These are phyloP conservation scores for Aythya baeri DNA, from an alignment of 2,113 vertebrate genomes.

Conservation along the genomic window DNA sequence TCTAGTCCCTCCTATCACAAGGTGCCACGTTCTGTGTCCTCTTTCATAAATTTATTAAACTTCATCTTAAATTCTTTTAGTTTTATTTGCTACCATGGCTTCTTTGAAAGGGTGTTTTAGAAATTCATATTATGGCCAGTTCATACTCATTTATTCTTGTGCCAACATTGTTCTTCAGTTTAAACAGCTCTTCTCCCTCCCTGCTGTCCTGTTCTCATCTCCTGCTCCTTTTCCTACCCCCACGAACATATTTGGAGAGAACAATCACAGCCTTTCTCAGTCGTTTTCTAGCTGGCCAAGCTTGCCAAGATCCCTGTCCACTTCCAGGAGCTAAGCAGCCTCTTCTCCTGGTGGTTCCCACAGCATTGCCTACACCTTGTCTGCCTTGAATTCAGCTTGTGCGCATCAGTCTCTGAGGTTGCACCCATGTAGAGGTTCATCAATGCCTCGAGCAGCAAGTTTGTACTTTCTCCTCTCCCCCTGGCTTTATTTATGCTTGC, in stretches of 20 bases:
- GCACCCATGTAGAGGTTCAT: not conserved
- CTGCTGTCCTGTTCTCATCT: conserved; percentile 52
- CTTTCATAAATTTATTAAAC: conserved; percentile 39
- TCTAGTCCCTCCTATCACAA: conserved; percentile 58
- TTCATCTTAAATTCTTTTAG: conserved; percentile 31
- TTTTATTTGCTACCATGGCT: conserved; percentile 26
- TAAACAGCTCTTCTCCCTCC: conserved; percentile 55
- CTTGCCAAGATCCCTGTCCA: not conserved
- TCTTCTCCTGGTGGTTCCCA: not conserved
- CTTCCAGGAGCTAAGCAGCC: not conserved
- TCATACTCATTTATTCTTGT: conserved; percentile 60
- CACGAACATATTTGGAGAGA: conserved; percentile 5
- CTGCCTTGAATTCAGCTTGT: not conserved
- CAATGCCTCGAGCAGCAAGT: not conserved
- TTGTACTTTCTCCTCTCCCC: not conserved
- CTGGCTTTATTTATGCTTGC: not conserved
- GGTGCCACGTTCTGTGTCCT: not conserved
- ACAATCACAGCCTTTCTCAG: conserved; percentile 45
- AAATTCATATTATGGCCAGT: conserved; percentile 36
- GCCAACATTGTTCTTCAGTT: conserved; percentile 69
- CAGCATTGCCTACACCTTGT: not conserved
- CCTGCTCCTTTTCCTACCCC: conserved; percentile 42
- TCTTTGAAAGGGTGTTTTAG: conserved; percentile 57
- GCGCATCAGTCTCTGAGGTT: accelerated
- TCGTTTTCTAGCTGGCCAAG: not conserved